phyloP scores from a whole-genome alignment of 2,797 vertebrate genomes.

The Rhinoraja longicauda region DNA sequence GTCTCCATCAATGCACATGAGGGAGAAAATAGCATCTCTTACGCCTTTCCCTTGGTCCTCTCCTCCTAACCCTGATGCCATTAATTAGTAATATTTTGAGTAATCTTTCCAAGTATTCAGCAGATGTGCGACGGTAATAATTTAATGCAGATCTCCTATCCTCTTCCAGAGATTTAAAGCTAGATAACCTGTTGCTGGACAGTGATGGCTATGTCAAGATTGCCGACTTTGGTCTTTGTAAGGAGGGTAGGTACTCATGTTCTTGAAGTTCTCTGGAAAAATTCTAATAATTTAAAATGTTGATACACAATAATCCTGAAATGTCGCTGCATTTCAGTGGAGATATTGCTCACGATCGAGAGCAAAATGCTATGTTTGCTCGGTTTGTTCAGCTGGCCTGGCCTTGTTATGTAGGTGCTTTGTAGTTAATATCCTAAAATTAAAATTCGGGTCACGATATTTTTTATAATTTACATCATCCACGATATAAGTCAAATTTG shows the following conservation, averaged over 20 bases:
- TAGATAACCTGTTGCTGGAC: constrained; percentile 92
- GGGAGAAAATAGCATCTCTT: not conserved
- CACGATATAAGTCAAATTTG: not conserved
- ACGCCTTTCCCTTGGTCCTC: not conserved
- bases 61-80: not conserved
- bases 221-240: constrained; percentile 96
- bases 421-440: not conserved
- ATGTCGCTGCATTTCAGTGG: not conserved
- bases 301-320: not conserved
- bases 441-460: not conserved
- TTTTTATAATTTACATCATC: constrained; percentile 2
- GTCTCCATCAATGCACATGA: not conserved
- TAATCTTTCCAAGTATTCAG: not conserved
- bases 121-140: not conserved
- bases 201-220: constrained; percentile 98
- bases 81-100: not conserved
- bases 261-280: not conserved
- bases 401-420: not conserved
- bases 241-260: constrained; percentile 77
- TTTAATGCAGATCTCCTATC: not conserved
- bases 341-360: not conserved
- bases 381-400: not conserved
- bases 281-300: not conserved
- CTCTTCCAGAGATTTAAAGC: constrained; percentile 74
- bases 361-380: not conserved